Evolutionary conservation across 2,888 invertebrate species (phyloP).

Genomic region (Metalampra italica): DNA sequence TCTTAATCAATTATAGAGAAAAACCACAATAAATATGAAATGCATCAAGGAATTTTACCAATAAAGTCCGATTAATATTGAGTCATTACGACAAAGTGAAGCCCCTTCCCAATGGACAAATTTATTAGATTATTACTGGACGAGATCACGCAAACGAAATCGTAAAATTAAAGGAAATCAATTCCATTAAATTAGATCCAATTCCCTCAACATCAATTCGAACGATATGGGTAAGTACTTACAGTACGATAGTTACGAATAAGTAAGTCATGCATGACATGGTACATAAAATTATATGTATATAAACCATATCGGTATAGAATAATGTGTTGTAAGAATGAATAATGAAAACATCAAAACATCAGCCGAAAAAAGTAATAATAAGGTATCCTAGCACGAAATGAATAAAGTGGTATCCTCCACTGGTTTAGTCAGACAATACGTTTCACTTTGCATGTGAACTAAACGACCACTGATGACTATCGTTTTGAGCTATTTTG

Average conservation of each 20-base stretch:
- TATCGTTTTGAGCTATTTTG: slow-evolving; percentile 63
- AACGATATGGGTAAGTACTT: not conserved
- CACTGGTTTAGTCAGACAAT: slow-evolving; percentile 39
- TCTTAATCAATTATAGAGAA: not conserved
- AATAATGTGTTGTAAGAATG: not conserved
- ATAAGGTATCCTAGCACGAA: slow-evolving; percentile 23
- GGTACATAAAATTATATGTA: too few species aligned
- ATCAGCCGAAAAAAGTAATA: slow-evolving; percentile 16
- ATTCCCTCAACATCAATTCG: slow-evolving; percentile 53
- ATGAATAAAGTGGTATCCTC: slow-evolving; percentile 40
- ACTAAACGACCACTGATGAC: slow-evolving; percentile 57
- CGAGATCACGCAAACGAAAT: slow-evolving; percentile 76
- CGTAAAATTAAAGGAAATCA: slow-evolving; percentile 74
- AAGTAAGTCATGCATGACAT: too few species aligned
- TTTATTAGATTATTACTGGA: slow-evolving; percentile 73
- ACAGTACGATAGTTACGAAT: too few species aligned
- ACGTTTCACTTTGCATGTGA: slow-evolving; percentile 58
- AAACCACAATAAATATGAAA: slow-evolving; percentile 16
- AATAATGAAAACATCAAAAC: slow-evolving; percentile 13
- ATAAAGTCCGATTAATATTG: slow-evolving; percentile 61
- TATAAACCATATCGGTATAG: not conserved
- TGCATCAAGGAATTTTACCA: slow-evolving; percentile 36
- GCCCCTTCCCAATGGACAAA: slow-evolving; percentile 67
- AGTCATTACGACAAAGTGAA: slow-evolving; percentile 41
- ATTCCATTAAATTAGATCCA: slow-evolving; percentile 67